Base-by-base conservation (phyloP, 2,888 invertebrate species). In the Campaea margaritaria region DNA sequence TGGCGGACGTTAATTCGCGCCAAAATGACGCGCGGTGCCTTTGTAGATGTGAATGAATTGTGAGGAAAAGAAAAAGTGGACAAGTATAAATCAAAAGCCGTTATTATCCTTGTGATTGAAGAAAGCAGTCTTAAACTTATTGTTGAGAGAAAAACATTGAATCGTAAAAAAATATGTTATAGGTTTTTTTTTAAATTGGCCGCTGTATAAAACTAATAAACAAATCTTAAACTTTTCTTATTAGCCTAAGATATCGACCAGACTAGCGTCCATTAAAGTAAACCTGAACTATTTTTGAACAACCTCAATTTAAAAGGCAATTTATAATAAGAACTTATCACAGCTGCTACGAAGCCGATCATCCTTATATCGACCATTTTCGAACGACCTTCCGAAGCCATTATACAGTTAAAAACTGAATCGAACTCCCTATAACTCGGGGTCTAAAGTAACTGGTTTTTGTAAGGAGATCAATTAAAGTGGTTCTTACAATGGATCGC, bases 1-100 rank as follows among this genome's bases (percentile, higher is more conserved):
- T 82, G 81, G 81, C 79, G 79, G 64, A 75, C 77, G 82, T 84
- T 81, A 82, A 82, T 83, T 83, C 80, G 76, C 75, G 76, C 76
- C 76, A 54, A 56, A 65, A 73, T 64, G 59, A 66, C 68, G 58
- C 57, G 49, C 34, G 54, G 54, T 45, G 42, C 42, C 34, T 51
- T 61, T 56, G 28, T 43, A 16, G 51, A 42, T 51, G 46, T 13
- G 36, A 51, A 50, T 13, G 36, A 51, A 50, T 55, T 60, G 43
- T 45, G 46, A 54, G 45, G 46, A 36, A 58, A 57, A n/a, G 16
- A 13, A 52, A 51, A 44, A 10, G 21, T 21, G 12, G 12, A 36
- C 15, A 12, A 11, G 31, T 21, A 21, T 14, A 34, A 14, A n/a
- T n/a, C 21, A 21, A 21, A 31, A 31, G 7, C 1, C 31, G 31